These are phyloP conservation scores for Rhinella marina DNA, from an alignment of 2,797 vertebrate genomes.

Conservation along the genomic window DNA sequence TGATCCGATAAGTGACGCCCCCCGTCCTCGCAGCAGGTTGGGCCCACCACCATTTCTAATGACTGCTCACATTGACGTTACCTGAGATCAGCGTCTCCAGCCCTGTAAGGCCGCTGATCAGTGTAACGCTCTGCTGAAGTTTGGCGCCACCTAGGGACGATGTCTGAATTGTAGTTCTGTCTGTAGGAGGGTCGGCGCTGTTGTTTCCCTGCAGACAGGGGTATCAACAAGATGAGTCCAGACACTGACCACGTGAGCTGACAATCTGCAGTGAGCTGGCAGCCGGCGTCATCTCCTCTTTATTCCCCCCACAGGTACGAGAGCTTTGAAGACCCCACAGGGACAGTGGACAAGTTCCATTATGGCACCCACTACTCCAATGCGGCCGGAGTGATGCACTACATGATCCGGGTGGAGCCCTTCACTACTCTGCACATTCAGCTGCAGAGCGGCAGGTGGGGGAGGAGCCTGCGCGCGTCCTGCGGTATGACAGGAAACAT, in stretches of 20 bases:
- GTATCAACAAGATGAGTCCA: too few relatives aligned
- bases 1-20: too few relatives aligned
- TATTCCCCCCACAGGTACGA: slow-evolving; percentile 80
- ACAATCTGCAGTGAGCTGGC: neutral
- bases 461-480: rapidly evolving
- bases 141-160: too few relatives aligned
- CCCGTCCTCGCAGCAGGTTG: too few relatives aligned
- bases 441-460: slow-evolving; percentile 93
- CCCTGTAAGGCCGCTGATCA: too few relatives aligned
- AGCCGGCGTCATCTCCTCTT: slow-evolving; percentile 4
- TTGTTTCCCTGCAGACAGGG: too few relatives aligned
- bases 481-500: too few relatives aligned
- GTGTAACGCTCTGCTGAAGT: neutral
- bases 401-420: slow-evolving; percentile 96
- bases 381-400: slow-evolving; percentile 98
- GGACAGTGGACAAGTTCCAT: slow-evolving; percentile 95
- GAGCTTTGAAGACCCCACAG: slow-evolving; percentile 95
- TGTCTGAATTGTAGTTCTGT: too few relatives aligned
- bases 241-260: neutral
- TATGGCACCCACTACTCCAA: slow-evolving; percentile 99
- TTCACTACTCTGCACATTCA: slow-evolving; percentile 96
- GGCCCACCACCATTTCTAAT: too few relatives aligned
- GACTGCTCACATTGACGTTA: too few relatives aligned
- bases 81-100: too few relatives aligned
- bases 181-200: too few relatives aligned